Conservation (phyloP, 2,113 vertebrate genomes). For the Channa argus region DNA sequence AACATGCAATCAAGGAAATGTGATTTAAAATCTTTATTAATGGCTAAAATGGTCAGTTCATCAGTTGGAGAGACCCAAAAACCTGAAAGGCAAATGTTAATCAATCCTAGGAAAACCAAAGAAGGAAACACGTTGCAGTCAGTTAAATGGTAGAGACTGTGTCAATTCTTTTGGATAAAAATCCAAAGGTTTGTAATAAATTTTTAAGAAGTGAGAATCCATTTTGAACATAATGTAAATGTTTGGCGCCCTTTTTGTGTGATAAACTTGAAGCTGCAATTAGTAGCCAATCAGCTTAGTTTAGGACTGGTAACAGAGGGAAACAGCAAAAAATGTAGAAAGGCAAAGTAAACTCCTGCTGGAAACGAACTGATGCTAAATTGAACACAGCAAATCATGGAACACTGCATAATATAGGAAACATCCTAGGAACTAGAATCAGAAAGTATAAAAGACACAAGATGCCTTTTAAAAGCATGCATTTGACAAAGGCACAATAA, state of each 20-base stretch:
- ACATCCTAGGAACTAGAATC: too few species aligned
- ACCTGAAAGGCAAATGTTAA: conserved; percentile 4
- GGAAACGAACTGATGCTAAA: too few species aligned
- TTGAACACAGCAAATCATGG: too few species aligned
- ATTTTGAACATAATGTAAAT: background rate
- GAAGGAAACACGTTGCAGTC: background rate
- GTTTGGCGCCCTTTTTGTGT: too few species aligned
- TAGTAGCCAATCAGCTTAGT: background rate
- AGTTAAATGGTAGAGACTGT: conserved; percentile 6
- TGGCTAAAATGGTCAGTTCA: background rate
- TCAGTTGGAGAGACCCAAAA: conserved; percentile 8
- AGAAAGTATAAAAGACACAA: too few species aligned
- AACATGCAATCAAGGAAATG: conserved; percentile 21
- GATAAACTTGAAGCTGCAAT: too few species aligned
- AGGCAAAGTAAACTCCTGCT: too few species aligned
- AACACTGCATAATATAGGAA: too few species aligned
- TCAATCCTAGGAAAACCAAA: conserved; percentile 1
- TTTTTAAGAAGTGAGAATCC: background rate
- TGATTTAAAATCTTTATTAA: background rate
- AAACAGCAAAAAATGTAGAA: background rate
- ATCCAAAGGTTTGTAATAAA: background rate
- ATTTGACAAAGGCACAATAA: too few species aligned
- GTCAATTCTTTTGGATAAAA: background rate
- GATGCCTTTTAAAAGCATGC: too few species aligned
- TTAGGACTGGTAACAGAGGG: background rate